Base-by-base conservation (phyloP, 2,888 invertebrate genomes). In the Drosophila aldrichi region DNA sequence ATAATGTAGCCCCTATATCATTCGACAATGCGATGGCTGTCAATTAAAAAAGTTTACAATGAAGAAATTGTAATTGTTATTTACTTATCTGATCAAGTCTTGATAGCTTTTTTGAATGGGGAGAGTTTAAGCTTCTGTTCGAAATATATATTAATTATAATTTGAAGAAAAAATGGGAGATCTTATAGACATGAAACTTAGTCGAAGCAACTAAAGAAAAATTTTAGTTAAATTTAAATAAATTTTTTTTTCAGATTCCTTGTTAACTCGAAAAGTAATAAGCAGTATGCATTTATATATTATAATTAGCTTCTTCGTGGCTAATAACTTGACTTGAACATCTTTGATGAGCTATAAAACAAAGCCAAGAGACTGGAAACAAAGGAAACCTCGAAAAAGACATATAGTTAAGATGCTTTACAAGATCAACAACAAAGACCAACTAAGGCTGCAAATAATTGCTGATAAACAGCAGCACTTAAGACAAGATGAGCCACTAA, bases 351-450 rank as follows among this genome's bases (percentile, higher is more conserved):
- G 36, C 34, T 22, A 2, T 1, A 14, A 46, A 14, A 49, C 10
- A 41, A 16, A n/a, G 12, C 16, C 12, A 14, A 14, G 12, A n/a
- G 6, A 18, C 22, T 40, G 14, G 0, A 9, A 14, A 14, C 34
- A 5, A 65, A 41, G 36, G 20, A 41, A 52, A 41, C 25, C 61
- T 49, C 22, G 34, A 52, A 51, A 51, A 43, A 56, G 36, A 44
- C 46, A 65, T 51, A 32, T 66, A 20, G 34, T 32, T 25, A 2
- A 36, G 14, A 14, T 46, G 52, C 63, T 72, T 77, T 54, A 77
- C 54, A 51, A 10, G 43, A 10, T 14, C n/a, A 20, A 6, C 60
- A 46, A 76, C 9, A 16, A 4, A 46, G 46, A n/a, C 46, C 25
- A 25, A 29, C 25, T 46, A n/a, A 25, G 22, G 20, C 43, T 5